Percentiles rank a stretch among this genome's conserved stretches.
Conservation (phyloP, 1,140 invertebrate species). For the Paramacrobiotus metropolitanus region DNA sequence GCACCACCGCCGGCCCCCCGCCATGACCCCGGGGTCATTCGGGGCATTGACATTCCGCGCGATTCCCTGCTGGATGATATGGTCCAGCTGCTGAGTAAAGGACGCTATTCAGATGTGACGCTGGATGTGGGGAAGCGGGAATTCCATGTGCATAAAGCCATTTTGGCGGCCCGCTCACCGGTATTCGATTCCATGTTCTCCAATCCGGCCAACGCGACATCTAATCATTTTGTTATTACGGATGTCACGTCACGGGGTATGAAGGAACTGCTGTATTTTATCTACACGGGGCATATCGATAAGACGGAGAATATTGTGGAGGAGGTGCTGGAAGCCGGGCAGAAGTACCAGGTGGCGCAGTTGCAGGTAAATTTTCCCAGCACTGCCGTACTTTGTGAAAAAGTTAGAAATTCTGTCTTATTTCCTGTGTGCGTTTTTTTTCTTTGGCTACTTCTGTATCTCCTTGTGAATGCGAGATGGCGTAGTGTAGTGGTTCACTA, state of each 20-base stretch:
- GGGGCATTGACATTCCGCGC: neutral
- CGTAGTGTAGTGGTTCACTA: too few relatives aligned
- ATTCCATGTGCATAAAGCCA: constrained; percentile 18
- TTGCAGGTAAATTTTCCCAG: too few relatives aligned
- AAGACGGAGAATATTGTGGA: constrained; percentile 1
- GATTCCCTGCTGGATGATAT: neutral
- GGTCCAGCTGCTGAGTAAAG: neutral
- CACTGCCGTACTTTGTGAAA: too few relatives aligned
- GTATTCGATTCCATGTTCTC: constrained; percentile 21
- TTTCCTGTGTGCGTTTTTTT: too few relatives aligned
- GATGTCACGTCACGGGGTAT: neutral
- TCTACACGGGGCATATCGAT: neutral
- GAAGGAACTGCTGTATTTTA: constrained; percentile 4
- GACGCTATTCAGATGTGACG: constrained; percentile 15
- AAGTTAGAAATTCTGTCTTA: too few relatives aligned
- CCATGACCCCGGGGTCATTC: too few relatives aligned
- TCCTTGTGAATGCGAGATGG: too few relatives aligned
- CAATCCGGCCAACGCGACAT: neutral
- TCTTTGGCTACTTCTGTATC: too few relatives aligned
- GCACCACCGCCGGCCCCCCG: too few relatives aligned
- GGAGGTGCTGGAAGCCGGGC: neutral
- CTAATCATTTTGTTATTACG: neutral
- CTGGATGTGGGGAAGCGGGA: constrained; percentile 14
- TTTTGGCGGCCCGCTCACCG: constrained; percentile 19
- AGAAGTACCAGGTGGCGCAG: constrained; percentile 1